A percentile compares a stretch with the other conserved stretches of the same genome.
These are phyloP conservation scores for Sinhomidia bicolor DNA, from an alignment of 2,888 invertebrate genomes.

Conservation along the genomic window DNA sequence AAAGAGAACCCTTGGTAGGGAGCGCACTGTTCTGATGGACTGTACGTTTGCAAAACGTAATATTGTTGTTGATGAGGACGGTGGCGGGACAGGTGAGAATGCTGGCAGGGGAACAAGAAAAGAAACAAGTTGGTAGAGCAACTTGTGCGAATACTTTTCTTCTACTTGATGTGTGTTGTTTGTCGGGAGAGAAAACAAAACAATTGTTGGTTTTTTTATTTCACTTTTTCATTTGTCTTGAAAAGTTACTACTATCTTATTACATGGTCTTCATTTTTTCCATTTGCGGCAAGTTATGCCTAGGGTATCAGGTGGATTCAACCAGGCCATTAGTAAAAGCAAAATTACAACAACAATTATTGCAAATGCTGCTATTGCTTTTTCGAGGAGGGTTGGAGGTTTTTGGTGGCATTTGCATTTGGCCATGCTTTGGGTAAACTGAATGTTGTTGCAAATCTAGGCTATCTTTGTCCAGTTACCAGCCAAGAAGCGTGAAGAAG, in stretches of 20 bases:
- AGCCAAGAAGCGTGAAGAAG: no score
- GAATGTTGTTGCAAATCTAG: no score
- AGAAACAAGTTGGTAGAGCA: constrained; percentile 19
- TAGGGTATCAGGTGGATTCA: no score
- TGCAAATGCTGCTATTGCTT: no score
- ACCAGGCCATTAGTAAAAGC: no score
- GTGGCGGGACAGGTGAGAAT: constrained; percentile 39
- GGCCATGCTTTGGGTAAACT: no score
- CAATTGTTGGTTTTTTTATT: constrained; percentile 54
- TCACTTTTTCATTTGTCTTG: background rate
- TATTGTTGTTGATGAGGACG: constrained; percentile 1
- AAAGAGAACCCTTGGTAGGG: no score
- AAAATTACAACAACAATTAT: no score
- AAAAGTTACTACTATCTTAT: background rate
- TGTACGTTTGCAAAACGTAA: background rate
- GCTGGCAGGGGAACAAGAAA: constrained; percentile 30
- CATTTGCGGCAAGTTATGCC: no score
- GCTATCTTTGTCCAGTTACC: no score
- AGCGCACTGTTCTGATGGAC: background rate
- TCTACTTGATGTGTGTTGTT: constrained; percentile 18
- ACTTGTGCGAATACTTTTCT: constrained; percentile 36
- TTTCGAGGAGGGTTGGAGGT: no score
- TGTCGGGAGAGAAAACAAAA: constrained; percentile 39
- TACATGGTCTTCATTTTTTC: background rate
- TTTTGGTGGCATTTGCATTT: no score